Evolutionary conservation across 2,113 vertebrate species (phyloP).

Genomic region (Sigmodon hispidus): DNA sequence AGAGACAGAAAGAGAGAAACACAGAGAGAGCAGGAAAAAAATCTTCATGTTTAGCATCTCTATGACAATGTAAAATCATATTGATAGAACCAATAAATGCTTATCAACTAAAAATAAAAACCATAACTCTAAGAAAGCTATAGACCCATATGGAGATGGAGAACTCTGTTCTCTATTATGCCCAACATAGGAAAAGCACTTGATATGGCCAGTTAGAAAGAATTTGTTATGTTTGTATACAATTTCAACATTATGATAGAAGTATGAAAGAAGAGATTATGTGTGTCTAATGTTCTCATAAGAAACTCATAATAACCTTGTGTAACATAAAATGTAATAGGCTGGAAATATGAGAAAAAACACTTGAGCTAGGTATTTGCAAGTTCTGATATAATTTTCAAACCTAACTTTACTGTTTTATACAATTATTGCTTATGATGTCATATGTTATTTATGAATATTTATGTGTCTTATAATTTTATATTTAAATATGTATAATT

Average conservation of each 20-base stretch:
- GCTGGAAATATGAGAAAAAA: conserved; percentile 30
- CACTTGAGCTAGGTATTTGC: neutral
- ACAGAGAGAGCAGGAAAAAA: neutral
- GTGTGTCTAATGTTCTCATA: neutral
- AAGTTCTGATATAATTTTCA: neutral
- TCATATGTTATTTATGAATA: neutral
- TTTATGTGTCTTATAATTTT: neutral
- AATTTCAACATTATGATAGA: neutral
- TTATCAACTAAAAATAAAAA: conserved; percentile 42
- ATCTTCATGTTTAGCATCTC: conserved; percentile 2
- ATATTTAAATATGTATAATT: conserved; percentile 31
- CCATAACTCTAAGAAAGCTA: conserved; percentile 39
- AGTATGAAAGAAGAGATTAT: neutral
- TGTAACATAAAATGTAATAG: neutral
- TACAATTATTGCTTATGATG: neutral
- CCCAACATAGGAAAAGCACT: conserved; percentile 40
- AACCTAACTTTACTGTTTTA: neutral
- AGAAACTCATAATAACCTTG: neutral
- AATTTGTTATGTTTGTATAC: neutral
- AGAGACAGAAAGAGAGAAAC: neutral
- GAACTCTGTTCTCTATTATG: neutral
- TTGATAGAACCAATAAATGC: conserved; percentile 22
- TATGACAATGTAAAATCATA: neutral
- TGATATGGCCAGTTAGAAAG: neutral
- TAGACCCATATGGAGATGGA: neutral